Conservation (phyloP, 2,113 vertebrate genomes). For the Cinclus cinclus region DNA sequence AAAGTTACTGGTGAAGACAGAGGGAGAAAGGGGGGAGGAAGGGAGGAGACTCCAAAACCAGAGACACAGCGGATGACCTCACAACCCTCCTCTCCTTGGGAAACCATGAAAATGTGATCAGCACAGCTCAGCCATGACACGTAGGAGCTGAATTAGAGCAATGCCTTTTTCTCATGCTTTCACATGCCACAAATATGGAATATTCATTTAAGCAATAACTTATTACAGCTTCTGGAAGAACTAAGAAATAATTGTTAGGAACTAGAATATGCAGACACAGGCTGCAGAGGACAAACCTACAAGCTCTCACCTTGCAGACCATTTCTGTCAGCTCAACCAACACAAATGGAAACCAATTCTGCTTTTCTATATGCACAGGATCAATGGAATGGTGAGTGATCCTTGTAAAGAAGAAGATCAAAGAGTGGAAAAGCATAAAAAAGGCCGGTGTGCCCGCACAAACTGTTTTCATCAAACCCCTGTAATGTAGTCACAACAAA, state of each 20-base stretch:
- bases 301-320: background rate
- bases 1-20: background rate
- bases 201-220: background rate
- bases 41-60: background rate
- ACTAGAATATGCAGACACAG: background rate
- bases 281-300: background rate
- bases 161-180: background rate
- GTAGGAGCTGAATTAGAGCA: background rate
- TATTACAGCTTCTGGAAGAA: background rate
- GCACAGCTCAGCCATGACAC: background rate
- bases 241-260: background rate
- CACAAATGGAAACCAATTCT: background rate
- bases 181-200: background rate
- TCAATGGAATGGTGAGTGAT: conserved; percentile 28
- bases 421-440: background rate
- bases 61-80: background rate
- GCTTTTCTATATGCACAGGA: background rate
- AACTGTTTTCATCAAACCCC: conserved; percentile 24
- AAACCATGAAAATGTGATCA: background rate
- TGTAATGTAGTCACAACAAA: background rate
- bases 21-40: background rate
- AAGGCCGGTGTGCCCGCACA: background rate
- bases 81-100: background rate
- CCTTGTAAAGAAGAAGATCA: conserved; percentile 2
- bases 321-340: background rate